phyloP scores from a whole-genome alignment of 53 echinoderm and acorn worm genomes.

The Astropecten irregularis region DNA sequence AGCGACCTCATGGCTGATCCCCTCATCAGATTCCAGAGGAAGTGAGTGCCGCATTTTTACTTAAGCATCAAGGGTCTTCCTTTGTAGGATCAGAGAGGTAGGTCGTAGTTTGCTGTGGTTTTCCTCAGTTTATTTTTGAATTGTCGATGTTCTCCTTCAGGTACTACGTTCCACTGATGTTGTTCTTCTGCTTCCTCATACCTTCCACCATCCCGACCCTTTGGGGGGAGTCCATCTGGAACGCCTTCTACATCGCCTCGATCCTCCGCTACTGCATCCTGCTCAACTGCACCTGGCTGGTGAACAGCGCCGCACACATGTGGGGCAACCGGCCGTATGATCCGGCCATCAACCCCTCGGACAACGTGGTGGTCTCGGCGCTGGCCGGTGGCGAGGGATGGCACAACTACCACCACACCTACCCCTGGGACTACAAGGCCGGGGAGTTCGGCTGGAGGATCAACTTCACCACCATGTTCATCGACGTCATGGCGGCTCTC shows the following conservation, averaged over 20 bases:
- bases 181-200: slow-evolving; percentile 65
- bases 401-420: slow-evolving; percentile 95
- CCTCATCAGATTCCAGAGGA: slow-evolving; percentile 73
- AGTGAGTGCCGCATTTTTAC: too few relatives aligned
- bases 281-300: slow-evolving; percentile 83
- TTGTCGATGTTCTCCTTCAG: too few relatives aligned
- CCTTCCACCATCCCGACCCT: slow-evolving; percentile 63
- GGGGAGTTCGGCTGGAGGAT: slow-evolving; percentile 88
- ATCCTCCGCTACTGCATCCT: slow-evolving; percentile 80
- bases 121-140: too few relatives aligned
- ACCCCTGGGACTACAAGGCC: slow-evolving; percentile 84
- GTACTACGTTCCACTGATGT: slow-evolving; percentile 63
- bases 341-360: slow-evolving; percentile 73
- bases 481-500: slow-evolving; percentile 69
- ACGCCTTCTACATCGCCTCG: slow-evolving; percentile 67
- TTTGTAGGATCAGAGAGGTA: too few relatives aligned
- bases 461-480: slow-evolving; percentile 82
- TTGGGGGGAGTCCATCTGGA: slow-evolving; percentile 81
- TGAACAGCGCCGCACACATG: slow-evolving; percentile 89
- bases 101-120: too few relatives aligned
- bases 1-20: slow-evolving; percentile 79
- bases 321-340: slow-evolving; percentile 90
- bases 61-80: too few relatives aligned
- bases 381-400: slow-evolving; percentile 82
- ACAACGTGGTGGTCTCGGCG: slow-evolving; percentile 70